These are phyloP conservation scores for Microcebus tavaratra DNA, from an alignment of 2,113 vertebrate species.

Conservation along the genomic window DNA sequence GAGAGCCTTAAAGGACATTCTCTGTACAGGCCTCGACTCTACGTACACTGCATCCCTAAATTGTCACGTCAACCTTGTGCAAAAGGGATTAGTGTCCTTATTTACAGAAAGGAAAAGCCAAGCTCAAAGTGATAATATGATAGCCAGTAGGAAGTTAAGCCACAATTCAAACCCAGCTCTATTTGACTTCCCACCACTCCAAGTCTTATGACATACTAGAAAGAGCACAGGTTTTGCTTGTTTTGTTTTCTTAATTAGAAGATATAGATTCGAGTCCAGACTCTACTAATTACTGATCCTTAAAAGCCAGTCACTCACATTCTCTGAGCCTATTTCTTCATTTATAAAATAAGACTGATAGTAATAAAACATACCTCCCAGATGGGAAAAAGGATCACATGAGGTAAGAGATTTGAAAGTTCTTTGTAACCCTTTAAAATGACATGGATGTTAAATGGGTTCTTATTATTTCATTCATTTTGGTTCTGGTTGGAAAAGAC, in stretches of 20 bases:
- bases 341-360: not conserved
- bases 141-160: not conserved
- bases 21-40: not conserved
- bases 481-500: not conserved
- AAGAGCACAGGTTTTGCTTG: not conserved
- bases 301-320: not conserved
- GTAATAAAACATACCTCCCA: not conserved
- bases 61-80: not conserved
- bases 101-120: slow-evolving; percentile 24
- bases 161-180: not conserved
- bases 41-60: not conserved
- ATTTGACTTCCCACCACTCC: not conserved
- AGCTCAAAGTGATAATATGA: not conserved
- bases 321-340: not conserved
- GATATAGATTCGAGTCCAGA: not conserved
- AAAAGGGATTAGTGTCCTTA: not conserved
- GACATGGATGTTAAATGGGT: not conserved
- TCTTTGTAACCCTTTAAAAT: slow-evolving; percentile 4
- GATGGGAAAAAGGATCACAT: not conserved
- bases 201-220: not conserved
- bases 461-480: not conserved
- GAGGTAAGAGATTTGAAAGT: not conserved
- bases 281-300: not conserved
- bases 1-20: not conserved
- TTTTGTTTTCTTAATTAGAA: not conserved